These are phyloP conservation scores for Serinus canaria DNA, from an alignment of 2,113 vertebrate genomes.

Conservation along the genomic window DNA sequence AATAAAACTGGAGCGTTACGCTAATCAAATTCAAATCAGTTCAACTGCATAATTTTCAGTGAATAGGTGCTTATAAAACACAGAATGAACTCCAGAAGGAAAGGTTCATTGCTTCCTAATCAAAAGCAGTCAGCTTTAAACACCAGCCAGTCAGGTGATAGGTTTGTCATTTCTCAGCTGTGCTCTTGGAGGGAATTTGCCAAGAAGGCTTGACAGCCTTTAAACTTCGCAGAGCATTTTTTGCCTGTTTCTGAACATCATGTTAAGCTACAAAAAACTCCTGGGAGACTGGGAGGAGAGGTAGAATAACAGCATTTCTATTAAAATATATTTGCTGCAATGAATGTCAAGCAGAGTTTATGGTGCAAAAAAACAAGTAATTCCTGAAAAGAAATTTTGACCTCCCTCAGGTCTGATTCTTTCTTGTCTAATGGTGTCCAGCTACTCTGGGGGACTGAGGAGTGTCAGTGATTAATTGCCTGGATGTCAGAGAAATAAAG, in stretches of 20 bases:
- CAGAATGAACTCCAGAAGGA: slow-evolving; percentile 45
- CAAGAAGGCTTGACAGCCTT: slow-evolving; percentile 40
- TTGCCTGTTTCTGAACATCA: not conserved
- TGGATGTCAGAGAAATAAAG: slow-evolving; percentile 11
- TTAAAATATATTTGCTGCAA: slow-evolving; percentile 29
- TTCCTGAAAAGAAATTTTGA: slow-evolving; percentile 22
- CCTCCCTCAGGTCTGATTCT: not conserved
- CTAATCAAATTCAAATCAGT: slow-evolving; percentile 56
- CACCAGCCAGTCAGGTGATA: slow-evolving; percentile 49
- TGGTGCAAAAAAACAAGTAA: not conserved
- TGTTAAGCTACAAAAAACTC: slow-evolving; percentile 11
- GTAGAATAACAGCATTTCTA: not conserved
- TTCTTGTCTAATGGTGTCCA: slow-evolving; percentile 28
- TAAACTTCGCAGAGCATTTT: slow-evolving; percentile 41
- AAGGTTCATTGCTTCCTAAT: slow-evolving; percentile 54
- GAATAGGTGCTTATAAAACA: slow-evolving; percentile 51
- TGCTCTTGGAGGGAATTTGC: slow-evolving; percentile 32
- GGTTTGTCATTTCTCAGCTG: slow-evolving; percentile 48
- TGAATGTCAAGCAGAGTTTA: not conserved
- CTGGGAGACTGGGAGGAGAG: not conserved
- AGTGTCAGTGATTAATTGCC: slow-evolving; percentile 51
- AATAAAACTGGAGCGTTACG: slow-evolving; percentile 36
- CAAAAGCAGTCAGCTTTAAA: slow-evolving; percentile 62
- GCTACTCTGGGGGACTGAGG: not conserved
- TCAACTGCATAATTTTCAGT: slow-evolving; percentile 31